Base-by-base conservation (phyloP, 2,113 vertebrate genomes). In the Calyptommatus sinebrachiatus region DNA sequence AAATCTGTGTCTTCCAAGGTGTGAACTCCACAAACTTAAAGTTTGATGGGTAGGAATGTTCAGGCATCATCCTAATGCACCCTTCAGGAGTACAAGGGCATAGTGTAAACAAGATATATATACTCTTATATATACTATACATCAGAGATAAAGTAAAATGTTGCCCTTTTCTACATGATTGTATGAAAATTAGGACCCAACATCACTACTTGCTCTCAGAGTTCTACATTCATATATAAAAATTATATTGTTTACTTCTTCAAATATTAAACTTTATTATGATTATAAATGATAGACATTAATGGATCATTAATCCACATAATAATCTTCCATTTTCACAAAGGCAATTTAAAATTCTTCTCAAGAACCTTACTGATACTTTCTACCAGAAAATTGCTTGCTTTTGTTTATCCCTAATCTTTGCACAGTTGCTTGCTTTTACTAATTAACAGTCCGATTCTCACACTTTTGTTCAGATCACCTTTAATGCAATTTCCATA, bases 241-340 rank as follows among this genome's bases (percentile, higher is more conserved):
- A 61, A 18, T 12, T 41, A 0, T 74, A 46, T 79, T 78, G 63
- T 77, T 91, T 0, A 4, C 70, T 87, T 71, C 74, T 88, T 88
- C 0, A 21, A 76, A 10, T 85, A 82, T 83, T 84, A 91, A 88
- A 91, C 76, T 89, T 90, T 88, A 73, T 76, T 84, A 82, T 85
- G 5, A 60, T 80, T 91, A 88, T 86, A 86, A 90, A 86, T 88
- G 12, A 86, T 76, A 92, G 31, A 74, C 73, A 35, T 88, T 87
- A 87, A 80, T 87, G 72, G 70, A 76, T 82, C 86, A 87, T 90
- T 90, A 90, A 90, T 89, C 73, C 78, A 84, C 84, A 88, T 79
- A 84, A 77, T 83, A 81, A 83, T 77, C 10, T 50, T 50, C 48
- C 70, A 71, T 87, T 89, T 89, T 87, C 83, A 75, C 79, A 70